Conservation (phyloP, 1,140 invertebrate species). For the Panagrolaimus sp. region DNA sequence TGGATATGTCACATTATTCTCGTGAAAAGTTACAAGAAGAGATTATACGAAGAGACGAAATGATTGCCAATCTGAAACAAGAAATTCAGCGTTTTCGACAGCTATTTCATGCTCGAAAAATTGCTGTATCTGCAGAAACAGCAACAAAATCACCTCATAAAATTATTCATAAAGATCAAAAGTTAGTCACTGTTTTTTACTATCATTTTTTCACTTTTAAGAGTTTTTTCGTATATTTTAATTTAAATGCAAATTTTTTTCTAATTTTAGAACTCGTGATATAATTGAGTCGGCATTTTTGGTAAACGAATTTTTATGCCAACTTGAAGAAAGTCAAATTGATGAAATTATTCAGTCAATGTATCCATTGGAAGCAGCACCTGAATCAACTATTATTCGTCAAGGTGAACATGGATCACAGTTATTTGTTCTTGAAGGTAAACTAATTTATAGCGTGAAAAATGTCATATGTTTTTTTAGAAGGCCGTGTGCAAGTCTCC, state of each 20-base stretch:
- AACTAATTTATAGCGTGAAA: neutral
- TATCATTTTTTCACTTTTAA: neutral
- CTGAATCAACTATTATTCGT: slow-evolving; percentile 77
- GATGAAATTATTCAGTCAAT: slow-evolving; percentile 42
- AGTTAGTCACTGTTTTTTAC: slow-evolving; percentile 25
- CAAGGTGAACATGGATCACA: slow-evolving; percentile 94
- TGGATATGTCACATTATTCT: neutral
- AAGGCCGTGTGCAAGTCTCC: slow-evolving; percentile 92
- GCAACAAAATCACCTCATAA: slow-evolving; percentile 16
- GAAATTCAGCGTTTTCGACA: slow-evolving; percentile 10
- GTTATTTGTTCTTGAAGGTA: slow-evolving; percentile 97
- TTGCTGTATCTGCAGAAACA: slow-evolving; percentile 41
- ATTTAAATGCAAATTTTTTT: slow-evolving; percentile 21
- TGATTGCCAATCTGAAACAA: neutral
- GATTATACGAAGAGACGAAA: neutral
- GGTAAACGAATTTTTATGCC: slow-evolving; percentile 43
- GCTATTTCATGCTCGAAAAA: slow-evolving; percentile 33
- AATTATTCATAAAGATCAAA: slow-evolving; percentile 32
- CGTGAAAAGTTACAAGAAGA: slow-evolving; percentile 1
- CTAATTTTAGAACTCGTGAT: slow-evolving; percentile 37
- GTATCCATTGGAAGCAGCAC: slow-evolving; percentile 61
- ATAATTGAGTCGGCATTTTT: slow-evolving; percentile 38
- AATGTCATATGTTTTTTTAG: slow-evolving; percentile 63
- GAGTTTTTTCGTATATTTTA: neutral
- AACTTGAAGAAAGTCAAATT: slow-evolving; percentile 35